Evolutionary conservation across 2,797 vertebrate genomes (phyloP).

Genomic region (Neostethus bicornis): DNA sequence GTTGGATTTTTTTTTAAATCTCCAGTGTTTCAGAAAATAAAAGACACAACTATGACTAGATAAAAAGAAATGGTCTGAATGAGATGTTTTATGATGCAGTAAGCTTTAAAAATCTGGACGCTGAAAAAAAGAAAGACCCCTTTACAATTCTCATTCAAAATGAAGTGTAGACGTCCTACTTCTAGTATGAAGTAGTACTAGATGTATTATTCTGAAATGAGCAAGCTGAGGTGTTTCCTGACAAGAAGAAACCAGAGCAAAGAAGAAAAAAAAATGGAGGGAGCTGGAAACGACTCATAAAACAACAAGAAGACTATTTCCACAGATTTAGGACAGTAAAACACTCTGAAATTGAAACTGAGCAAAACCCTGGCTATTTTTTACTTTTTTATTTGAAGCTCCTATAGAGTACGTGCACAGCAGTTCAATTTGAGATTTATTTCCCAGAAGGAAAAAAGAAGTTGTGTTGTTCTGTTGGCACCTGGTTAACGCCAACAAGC

Average conservation of each 20-base stretch:
- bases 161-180: background rate
- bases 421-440: background rate
- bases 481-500: background rate
- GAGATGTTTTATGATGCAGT: too few relatives aligned
- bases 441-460: background rate
- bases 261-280: background rate
- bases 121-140: conserved; percentile 68
- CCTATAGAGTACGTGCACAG: conserved; percentile 1
- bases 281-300: conserved; percentile 3
- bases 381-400: background rate
- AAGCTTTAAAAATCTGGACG: too few relatives aligned
- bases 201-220: background rate
- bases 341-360: conserved; percentile 11
- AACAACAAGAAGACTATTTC: background rate
- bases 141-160: background rate
- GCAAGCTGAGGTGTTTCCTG: background rate
- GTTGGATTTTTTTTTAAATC: too few relatives aligned
- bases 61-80: too few relatives aligned
- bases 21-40: too few relatives aligned
- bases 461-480: background rate
- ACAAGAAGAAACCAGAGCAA: background rate
- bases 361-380: background rate
- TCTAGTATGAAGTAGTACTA: background rate
- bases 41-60: too few relatives aligned
- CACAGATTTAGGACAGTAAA: background rate